phyloP scores from a whole-genome alignment of 1,140 invertebrate genomes.

The Drosophila kanapiae region DNA sequence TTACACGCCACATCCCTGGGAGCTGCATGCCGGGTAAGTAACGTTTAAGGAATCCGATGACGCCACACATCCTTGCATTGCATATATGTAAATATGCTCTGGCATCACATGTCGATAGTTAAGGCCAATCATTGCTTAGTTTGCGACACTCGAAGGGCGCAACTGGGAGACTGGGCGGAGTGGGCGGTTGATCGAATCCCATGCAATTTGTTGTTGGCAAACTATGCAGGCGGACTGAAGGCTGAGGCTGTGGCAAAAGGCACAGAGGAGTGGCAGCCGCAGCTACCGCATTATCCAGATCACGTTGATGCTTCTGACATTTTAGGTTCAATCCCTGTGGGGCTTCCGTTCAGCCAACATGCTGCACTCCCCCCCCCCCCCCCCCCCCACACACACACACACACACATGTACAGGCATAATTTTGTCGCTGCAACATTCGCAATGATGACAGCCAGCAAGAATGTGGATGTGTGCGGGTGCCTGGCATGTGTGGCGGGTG shows the following conservation, averaged over 20 bases:
- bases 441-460: conserved; percentile 72
- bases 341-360: conserved; percentile 55
- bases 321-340: conserved; percentile 80
- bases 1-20: conserved; percentile 38
- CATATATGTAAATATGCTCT: conserved; percentile 40
- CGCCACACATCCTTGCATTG: conserved; percentile 32
- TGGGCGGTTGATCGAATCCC: conserved; percentile 29
- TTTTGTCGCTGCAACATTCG: conserved; percentile 72
- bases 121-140: conserved; percentile 65
- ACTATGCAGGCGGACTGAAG: conserved; percentile 1
- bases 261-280: conserved; percentile 25
- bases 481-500: neutral
- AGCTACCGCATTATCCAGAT: conserved; percentile 75
- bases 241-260: neutral
- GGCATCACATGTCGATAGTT: conserved; percentile 61
- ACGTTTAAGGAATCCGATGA: conserved; percentile 49
- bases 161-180: neutral
- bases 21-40: conserved; percentile 40
- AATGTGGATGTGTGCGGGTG: conserved; percentile 15
- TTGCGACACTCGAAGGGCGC: conserved; percentile 53
- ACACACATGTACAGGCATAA: conserved; percentile 57
- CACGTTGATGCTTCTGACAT: conserved; percentile 79
- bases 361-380: conserved; percentile 28
- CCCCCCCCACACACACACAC: conserved; percentile 16
- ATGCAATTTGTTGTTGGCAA: conserved; percentile 42